Evolutionary conservation across 2,113 vertebrate species (phyloP), one percentile per base, ranked within the genome.

Genomic region (Synodontis membranacea): DNA sequence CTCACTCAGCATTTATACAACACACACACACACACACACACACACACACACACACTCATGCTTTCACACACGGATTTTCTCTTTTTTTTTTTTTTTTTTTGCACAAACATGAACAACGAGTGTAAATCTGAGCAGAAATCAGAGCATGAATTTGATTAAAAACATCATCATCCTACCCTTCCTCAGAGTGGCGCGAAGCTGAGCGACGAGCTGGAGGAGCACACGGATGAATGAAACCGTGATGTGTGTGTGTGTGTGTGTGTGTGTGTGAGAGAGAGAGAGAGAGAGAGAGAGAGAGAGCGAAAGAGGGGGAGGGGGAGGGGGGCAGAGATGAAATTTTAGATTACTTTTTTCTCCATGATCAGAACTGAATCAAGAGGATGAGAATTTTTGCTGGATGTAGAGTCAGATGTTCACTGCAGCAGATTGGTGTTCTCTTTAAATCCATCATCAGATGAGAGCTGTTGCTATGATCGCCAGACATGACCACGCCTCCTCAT

Each of bases 181-280:
- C 87, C 87, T 86, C 60, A 23, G 39, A 54, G 0, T 37, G 54
- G 23, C 10, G 64, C 31, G 15, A 2, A 46, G 44, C 17, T 52
- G 64, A 54, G 21, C 17, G 17, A 48, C 25, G 14, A 42, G 48
- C 56, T 48, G 84, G 81, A 88, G 66, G 56, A 66, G 44, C n/a
- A 48, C 48, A 8, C 64, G 48, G 58, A 5, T 68, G 62, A 68
- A 54, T 72, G 37, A 74, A 80, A 37, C 31, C 39, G 76, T 42
- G 78, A 79, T 84, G 74, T n/a, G n/a, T n/a, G n/a, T n/a, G n/a
- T n/a, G n/a, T n/a, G n/a, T n/a, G n/a, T n/a, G n/a, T n/a, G n/a
- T n/a, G n/a, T n/a, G n/a, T n/a, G n/a, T n/a, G n/a, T 81, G 37
- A 46, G 15, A n/a, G 80, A 48, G 58, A 31, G 80, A 14, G 37